A percentile compares a stretch with the other conserved stretches of the same genome.
Evolutionary conservation across 1,140 invertebrate species (phyloP).

Genomic region (Hormaphis cornu): DNA sequence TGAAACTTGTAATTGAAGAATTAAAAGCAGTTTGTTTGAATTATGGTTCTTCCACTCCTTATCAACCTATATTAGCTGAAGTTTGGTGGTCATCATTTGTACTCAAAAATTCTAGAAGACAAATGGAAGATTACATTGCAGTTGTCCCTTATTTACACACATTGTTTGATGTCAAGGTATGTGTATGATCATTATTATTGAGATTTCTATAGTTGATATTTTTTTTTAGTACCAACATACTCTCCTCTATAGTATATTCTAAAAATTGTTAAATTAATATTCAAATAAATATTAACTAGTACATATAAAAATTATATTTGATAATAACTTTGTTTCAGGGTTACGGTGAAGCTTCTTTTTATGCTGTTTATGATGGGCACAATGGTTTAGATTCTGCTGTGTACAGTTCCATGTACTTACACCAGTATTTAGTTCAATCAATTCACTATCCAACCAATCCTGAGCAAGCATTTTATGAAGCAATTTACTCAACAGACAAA

Average conservation of each 20-base stretch:
- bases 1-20: conserved; percentile 59
- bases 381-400: conserved; percentile 80
- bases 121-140: conserved; percentile 80
- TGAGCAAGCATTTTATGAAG: conserved; percentile 62
- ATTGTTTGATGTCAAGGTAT: conserved; percentile 56
- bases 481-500: conserved; percentile 72
- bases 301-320: no score
- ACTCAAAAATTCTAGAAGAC: conserved; percentile 68
- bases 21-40: conserved; percentile 58
- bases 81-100: conserved; percentile 41
- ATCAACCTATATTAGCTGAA: conserved; percentile 18
- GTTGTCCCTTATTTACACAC: conserved; percentile 61
- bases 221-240: no score
- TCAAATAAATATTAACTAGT: conserved; percentile 39
- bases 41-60: conserved; percentile 47
- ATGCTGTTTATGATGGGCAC: conserved; percentile 93
- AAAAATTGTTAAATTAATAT: neutral
- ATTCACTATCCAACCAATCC: conserved; percentile 58
- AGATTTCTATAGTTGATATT: conserved; percentile 11
- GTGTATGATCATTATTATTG: conserved; percentile 4
- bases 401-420: conserved; percentile 78
- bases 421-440: conserved; percentile 71
- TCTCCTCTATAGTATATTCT: no score
- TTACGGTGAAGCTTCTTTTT: conserved; percentile 61
- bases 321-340: conserved; percentile 47